Conservation (phyloP, 2,113 vertebrate species). For the Vidua macroura region DNA sequence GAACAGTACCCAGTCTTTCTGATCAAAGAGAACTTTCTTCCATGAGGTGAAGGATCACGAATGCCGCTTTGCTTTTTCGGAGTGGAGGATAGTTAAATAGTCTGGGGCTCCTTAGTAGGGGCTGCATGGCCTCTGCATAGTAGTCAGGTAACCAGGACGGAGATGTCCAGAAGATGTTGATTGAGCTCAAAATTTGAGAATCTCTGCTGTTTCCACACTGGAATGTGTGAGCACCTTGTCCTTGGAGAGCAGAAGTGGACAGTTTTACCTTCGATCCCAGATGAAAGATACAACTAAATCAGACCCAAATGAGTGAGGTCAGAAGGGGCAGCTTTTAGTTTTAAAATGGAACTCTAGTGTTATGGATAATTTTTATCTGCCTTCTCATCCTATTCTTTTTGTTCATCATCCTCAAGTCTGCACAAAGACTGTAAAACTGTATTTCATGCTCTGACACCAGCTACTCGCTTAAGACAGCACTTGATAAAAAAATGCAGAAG, state of each 20-base stretch:
- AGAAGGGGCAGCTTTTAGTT: background rate
- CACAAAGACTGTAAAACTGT: background rate
- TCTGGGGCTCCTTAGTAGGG: background rate
- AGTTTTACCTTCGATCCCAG: background rate
- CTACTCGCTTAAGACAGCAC: background rate
- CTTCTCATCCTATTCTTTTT: background rate
- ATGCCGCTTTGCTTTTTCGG: fast-evolving
- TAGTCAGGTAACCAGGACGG: background rate
- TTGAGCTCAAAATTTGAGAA: background rate
- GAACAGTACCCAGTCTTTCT: background rate
- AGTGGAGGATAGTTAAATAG: background rate
- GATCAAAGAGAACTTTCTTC: background rate
- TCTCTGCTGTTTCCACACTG: background rate
- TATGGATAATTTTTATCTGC: background rate
- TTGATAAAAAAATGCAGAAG: background rate
- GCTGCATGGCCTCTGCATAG: background rate
- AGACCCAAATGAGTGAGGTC: background rate
- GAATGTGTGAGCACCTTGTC: background rate
- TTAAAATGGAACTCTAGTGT: background rate
- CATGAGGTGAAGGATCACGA: background rate
- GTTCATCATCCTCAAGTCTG: background rate
- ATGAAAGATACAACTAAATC: background rate
- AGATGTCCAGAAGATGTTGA: background rate
- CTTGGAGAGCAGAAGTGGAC: background rate
- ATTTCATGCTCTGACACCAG: background rate